Base-by-base conservation (phyloP, 2,797 vertebrate genomes). In the Heliangelus exortis region DNA sequence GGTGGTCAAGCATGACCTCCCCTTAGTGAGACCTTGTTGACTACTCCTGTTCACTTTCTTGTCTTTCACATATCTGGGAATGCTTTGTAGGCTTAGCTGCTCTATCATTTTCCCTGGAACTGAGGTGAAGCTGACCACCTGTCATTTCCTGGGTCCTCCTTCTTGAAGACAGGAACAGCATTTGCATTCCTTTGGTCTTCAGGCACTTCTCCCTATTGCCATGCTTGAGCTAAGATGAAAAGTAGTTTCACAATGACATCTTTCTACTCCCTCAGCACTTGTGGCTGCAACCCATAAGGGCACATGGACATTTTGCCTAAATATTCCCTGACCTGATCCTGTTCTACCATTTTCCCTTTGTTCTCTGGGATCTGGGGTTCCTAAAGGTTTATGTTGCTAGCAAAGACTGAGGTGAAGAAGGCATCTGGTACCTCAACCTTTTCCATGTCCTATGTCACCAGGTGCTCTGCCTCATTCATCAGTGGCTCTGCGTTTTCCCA, bases 201-300 rank as follows among this genome's bases (percentile, higher is more conserved):
- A 2, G 26, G 31, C 16, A 15, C 22, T 74, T 90, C 11, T 80
- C 12, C 25, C 21, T 18, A 0, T 12, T n/a, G 5, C 43, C 31
- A 26, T 10, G 8, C 58, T 51, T 7, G 20, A 43, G 25, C 34
- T 48, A 57, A 81, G 26, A 20, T 34, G 6, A 19, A 4, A 78
- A 72, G 6, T 23, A 28, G 7, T 33, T 22, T 68, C 0, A 0
- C 3, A 4, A 29, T 59, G 33, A 36, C 13, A 28, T 28, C 6
- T 43, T 10, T 16, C 7, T 20, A 5, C 23, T 74, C 9, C 57
- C 22, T 88, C 9, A 25, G 29, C 13, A 26, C 31, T 51, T 48
- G 3, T 3, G 36, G 15, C 5, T 58, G 4, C 13, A 41, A 50
- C 41, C 51, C 2, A 9, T 63, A 16, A 59, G n/a, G 5, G 25